Evolutionary conservation across 2,888 invertebrate species (phyloP).

Genomic region (Synergus laeviventris): DNA sequence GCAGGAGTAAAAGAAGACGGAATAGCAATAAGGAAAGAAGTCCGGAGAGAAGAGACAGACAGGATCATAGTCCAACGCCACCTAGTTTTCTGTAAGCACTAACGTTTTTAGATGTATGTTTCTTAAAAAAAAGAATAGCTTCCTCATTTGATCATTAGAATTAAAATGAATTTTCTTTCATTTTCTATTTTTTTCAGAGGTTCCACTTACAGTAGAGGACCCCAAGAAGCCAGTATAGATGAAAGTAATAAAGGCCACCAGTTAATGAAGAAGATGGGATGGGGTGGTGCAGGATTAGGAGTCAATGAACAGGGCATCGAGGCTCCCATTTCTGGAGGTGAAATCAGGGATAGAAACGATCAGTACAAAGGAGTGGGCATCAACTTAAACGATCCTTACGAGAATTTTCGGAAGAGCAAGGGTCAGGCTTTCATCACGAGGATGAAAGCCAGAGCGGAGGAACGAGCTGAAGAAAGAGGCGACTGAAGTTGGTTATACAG

Average conservation of each 20-base stretch:
- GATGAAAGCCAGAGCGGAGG: slow-evolving; percentile 93
- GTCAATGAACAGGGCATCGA: slow-evolving; percentile 97
- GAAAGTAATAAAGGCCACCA: slow-evolving; percentile 97
- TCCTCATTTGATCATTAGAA: no score
- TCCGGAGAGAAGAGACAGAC: slow-evolving; percentile 71
- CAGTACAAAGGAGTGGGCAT: slow-evolving; percentile 97
- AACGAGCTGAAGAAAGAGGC: slow-evolving; percentile 79
- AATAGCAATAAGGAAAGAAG: slow-evolving; percentile 75
- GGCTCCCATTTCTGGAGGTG: slow-evolving; percentile 94
- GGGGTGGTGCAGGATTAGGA: slow-evolving; percentile 96
- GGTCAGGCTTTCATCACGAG: slow-evolving; percentile 95
- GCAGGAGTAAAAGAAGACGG: slow-evolving; percentile 76
- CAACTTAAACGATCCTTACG: slow-evolving; percentile 95
- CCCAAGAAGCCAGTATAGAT: slow-evolving; percentile 83
- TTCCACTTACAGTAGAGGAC: slow-evolving; percentile 75
- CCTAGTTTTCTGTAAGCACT: slow-evolving; percentile 86
- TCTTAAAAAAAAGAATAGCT: slow-evolving; percentile 9
- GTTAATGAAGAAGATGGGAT: slow-evolving; percentile 98
- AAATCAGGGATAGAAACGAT: slow-evolving; percentile 92
- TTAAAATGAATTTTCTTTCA: slow-evolving; percentile 59
- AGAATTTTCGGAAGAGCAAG: slow-evolving; percentile 97
- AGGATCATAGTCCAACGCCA: slow-evolving; percentile 80
- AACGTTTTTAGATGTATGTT: slow-evolving; percentile 18
- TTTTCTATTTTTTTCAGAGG: slow-evolving; percentile 57
- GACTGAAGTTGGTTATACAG: slow-evolving; percentile 67